Evolutionary conservation across 2,888 invertebrate genomes (phyloP).

Genomic region (Portevinia maculata): DNA sequence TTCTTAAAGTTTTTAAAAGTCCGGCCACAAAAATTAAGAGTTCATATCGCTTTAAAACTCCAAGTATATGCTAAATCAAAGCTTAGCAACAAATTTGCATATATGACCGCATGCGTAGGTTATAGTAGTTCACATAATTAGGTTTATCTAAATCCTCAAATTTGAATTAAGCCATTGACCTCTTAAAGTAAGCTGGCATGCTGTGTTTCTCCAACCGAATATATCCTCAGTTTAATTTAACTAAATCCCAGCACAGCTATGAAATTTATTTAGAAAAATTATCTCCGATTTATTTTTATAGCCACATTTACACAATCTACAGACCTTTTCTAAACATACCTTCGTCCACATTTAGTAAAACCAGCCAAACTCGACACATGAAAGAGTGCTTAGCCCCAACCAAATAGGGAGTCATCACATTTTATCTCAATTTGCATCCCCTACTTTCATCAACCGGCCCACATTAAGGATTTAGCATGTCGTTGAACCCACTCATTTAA

Average conservation of each 20-base stretch:
- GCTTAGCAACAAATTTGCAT: too few species aligned
- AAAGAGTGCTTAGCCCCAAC: not conserved
- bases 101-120: too few species aligned
- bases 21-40: too few species aligned
- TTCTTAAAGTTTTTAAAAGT: too few species aligned
- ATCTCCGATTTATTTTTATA: conserved; percentile 50
- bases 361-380: conserved; percentile 7
- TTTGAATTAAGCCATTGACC: too few species aligned
- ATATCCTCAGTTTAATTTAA: conserved; percentile 12
- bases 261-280: conserved; percentile 19
- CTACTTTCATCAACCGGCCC: conserved; percentile 13
- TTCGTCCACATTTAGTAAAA: not conserved
- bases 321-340: not conserved
- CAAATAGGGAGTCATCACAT: conserved; percentile 4
- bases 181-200: not conserved
- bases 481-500: conserved; percentile 36
- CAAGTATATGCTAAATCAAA: too few species aligned
- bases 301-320: not conserved
- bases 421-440: conserved; percentile 18
- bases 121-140: too few species aligned
- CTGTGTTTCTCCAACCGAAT: not conserved
- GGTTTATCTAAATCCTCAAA: too few species aligned
- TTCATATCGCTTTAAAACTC: too few species aligned
- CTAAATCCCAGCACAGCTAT: conserved; percentile 18
- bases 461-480: conserved; percentile 8